phyloP scores from a whole-genome alignment of 1,140 invertebrate genomes.

The Drosophila ambigua region DNA sequence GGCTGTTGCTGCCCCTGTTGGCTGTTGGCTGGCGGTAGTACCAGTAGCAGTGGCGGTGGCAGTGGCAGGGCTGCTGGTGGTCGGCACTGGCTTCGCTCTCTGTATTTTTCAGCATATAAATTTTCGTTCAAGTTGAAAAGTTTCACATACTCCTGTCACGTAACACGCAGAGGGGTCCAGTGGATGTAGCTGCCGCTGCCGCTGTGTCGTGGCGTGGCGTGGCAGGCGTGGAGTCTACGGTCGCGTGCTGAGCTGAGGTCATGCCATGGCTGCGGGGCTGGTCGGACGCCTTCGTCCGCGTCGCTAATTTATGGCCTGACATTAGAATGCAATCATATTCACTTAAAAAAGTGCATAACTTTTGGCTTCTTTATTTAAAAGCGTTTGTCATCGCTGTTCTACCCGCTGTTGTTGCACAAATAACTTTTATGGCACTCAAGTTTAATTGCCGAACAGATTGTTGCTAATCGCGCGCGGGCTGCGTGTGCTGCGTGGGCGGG shows the following conservation, averaged over 20 bases:
- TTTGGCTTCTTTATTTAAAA: conserved; percentile 35
- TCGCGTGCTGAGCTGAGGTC: conserved; percentile 40
- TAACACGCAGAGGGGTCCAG: conserved; percentile 49
- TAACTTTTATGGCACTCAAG: conserved; percentile 38
- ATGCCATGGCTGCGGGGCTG: conserved; percentile 1
- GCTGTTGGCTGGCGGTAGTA: not conserved
- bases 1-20: conserved; percentile 1
- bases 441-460: conserved; percentile 61
- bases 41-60: no score
- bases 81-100: conserved; percentile 31
- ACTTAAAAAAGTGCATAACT: conserved; percentile 73
- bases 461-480: conserved; percentile 45
- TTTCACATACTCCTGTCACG: conserved; percentile 80
- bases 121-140: conserved; percentile 78
- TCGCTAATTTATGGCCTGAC: conserved; percentile 76
- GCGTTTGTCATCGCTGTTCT: conserved; percentile 29
- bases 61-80: conserved; percentile 4
- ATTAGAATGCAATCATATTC: conserved; percentile 81
- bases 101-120: conserved; percentile 76
- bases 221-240: not conserved
- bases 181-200: not conserved
- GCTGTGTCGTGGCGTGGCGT: conserved; percentile 2
- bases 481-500: not conserved
- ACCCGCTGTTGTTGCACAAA: conserved; percentile 6
- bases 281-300: conserved; percentile 36